phyloP scores from a whole-genome alignment of 2,888 invertebrate genomes.

The Nymphalis polychloros region DNA sequence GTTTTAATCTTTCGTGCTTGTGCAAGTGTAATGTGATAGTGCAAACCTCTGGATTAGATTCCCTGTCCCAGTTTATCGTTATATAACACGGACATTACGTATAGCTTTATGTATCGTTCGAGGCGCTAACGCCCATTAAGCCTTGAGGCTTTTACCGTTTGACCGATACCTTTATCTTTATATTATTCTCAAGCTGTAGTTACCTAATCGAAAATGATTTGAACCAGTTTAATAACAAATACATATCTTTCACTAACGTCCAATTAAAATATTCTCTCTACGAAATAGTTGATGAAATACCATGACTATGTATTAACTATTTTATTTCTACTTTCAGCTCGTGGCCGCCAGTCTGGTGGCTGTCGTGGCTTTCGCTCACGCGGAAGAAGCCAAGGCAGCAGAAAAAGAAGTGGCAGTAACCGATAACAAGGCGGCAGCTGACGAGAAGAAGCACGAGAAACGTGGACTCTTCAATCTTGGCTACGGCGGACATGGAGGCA shows the following conservation, averaged over 20 bases:
- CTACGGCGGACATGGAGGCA: slow-evolving; percentile 62
- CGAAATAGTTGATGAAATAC: neutral
- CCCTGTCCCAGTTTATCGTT: slow-evolving; percentile 55
- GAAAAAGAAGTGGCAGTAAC: slow-evolving; percentile 81
- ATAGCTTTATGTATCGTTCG: slow-evolving; percentile 39
- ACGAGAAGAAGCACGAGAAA: slow-evolving; percentile 88
- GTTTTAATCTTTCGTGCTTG: slow-evolving; percentile 51
- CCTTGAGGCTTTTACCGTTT: slow-evolving; percentile 26
- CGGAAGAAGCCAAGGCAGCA: slow-evolving; percentile 82
- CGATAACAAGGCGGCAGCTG: slow-evolving; percentile 78
- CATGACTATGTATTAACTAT: slow-evolving; percentile 28
- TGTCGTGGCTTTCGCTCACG: slow-evolving; percentile 81
- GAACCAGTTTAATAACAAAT: slow-evolving; percentile 25
- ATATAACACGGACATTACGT: slow-evolving; percentile 62
- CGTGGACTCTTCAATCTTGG: slow-evolving; percentile 84
- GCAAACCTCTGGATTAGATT: slow-evolving; percentile 40
- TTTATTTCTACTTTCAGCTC: slow-evolving; percentile 64
- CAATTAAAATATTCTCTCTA: neutral
- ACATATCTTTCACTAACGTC: slow-evolving; percentile 11
- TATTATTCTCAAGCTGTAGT: slow-evolving; percentile 24
- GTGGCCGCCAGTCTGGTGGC: slow-evolving; percentile 84
- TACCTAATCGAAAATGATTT: slow-evolving; percentile 26
- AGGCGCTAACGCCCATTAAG: slow-evolving; percentile 27
- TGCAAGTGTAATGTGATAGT: slow-evolving; percentile 41
- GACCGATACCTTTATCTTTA: slow-evolving; percentile 28